Conservation (phyloP, 2,113 vertebrate species). For the Neolamprologus sp. region DNA sequence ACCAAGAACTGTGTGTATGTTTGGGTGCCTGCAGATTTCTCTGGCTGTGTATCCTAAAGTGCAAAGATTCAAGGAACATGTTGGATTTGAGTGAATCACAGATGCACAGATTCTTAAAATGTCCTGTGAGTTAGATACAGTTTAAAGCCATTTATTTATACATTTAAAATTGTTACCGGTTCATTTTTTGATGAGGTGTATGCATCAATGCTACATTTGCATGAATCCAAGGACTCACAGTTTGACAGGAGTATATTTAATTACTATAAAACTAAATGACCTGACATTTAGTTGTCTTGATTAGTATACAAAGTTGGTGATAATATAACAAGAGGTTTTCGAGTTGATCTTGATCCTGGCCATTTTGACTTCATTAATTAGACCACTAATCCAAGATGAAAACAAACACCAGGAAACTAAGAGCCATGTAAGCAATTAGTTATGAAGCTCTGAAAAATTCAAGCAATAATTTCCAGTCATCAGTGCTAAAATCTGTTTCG, state of each 20-base stretch:
- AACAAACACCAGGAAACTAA: background rate
- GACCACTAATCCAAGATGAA: background rate
- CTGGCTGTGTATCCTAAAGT: background rate
- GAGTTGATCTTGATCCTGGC: background rate
- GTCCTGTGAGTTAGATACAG: background rate
- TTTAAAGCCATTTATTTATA: background rate
- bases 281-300: background rate
- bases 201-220: background rate
- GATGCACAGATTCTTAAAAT: background rate
- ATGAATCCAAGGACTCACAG: background rate
- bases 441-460: background rate
- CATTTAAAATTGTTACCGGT: background rate
- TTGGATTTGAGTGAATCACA: background rate
- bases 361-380: background rate
- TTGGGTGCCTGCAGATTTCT: background rate
- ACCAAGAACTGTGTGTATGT: background rate
- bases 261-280: background rate
- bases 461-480: background rate
- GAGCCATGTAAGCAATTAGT: background rate
- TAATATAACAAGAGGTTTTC: background rate
- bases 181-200: background rate
- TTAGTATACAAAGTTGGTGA: background rate
- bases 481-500: background rate
- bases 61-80: background rate
- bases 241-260: background rate